These are phyloP conservation scores for Lathronympha strigana DNA, from an alignment of 2,888 invertebrate species.

Conservation along the genomic window DNA sequence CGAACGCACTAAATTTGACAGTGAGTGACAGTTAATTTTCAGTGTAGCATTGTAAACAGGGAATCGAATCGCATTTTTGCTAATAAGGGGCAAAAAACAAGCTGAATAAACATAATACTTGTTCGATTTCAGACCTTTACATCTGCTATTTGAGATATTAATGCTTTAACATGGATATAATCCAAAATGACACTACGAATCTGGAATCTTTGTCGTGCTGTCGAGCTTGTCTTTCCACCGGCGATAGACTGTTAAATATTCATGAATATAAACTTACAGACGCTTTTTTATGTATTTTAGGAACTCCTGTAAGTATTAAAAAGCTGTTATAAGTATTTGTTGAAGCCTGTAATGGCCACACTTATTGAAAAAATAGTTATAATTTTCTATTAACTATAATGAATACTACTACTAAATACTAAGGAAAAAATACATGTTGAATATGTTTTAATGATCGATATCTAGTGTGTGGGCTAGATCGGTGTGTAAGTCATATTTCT, in stretches of 20 bases:
- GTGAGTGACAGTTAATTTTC: no score
- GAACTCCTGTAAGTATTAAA: neutral
- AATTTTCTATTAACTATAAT: no score
- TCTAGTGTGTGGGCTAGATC: no score
- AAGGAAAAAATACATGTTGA: no score
- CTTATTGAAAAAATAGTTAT: neutral
- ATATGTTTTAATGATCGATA: no score
- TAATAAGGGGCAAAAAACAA: neutral
- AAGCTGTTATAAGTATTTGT: neutral
- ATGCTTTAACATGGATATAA: neutral
- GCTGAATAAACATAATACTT: neutral
- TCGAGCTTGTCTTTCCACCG: neutral
- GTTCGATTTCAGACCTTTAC: neutral
- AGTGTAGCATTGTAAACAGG: no score
- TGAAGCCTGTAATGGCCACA: neutral
- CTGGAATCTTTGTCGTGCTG: neutral
- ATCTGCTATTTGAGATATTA: neutral
- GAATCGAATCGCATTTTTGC: no score
- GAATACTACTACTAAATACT: no score
- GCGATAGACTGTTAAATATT: neutral
- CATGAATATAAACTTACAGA: neutral
- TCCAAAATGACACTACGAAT: neutral
- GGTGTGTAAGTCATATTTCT: no score
- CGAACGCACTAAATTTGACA: neutral
- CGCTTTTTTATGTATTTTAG: neutral